A percentile compares a stretch with the other conserved stretches of the same genome.
Evolutionary conservation across 2,797 vertebrate species (phyloP).

Genomic region (Forpus xanthops): DNA sequence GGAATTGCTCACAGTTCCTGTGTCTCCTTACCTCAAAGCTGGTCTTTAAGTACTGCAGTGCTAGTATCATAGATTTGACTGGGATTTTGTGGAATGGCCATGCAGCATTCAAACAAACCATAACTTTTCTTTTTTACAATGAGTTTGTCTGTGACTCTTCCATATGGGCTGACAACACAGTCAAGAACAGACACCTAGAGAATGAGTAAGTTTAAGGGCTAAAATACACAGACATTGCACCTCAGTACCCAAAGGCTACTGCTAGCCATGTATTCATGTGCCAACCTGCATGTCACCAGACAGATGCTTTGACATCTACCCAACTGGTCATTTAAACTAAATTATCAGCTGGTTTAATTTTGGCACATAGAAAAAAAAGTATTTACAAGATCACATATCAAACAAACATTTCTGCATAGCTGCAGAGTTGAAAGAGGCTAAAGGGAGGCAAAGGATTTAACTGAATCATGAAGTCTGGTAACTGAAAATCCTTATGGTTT

Average conservation of each 20-base stretch:
- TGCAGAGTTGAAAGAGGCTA: not conserved
- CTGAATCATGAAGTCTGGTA: not conserved
- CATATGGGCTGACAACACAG: not conserved
- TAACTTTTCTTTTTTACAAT: not conserved
- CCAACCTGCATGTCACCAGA: not conserved
- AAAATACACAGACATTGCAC: rapidly evolving
- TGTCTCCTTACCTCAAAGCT: not conserved
- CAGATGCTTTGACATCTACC: not conserved
- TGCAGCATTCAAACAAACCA: not conserved
- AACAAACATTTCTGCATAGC: not conserved
- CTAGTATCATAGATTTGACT: not conserved
- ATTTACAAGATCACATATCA: not conserved
- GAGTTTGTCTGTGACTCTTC: not conserved
- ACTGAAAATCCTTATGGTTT: not conserved
- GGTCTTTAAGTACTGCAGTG: not conserved
- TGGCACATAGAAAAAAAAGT: not conserved
- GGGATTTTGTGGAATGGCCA: not conserved
- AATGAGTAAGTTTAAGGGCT: not conserved
- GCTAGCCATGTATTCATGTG: not conserved
- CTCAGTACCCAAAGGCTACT: not conserved
- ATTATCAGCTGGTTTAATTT: not conserved
- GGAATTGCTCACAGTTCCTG: not conserved
- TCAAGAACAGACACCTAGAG: not conserved
- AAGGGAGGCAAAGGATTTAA: not conserved
- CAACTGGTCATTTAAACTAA: not conserved